A percentile compares a stretch with the other conserved stretches of the same genome.
Evolutionary conservation across 2,113 vertebrate genomes (phyloP).

Genomic region (Neodontobutis hainanensis): DNA sequence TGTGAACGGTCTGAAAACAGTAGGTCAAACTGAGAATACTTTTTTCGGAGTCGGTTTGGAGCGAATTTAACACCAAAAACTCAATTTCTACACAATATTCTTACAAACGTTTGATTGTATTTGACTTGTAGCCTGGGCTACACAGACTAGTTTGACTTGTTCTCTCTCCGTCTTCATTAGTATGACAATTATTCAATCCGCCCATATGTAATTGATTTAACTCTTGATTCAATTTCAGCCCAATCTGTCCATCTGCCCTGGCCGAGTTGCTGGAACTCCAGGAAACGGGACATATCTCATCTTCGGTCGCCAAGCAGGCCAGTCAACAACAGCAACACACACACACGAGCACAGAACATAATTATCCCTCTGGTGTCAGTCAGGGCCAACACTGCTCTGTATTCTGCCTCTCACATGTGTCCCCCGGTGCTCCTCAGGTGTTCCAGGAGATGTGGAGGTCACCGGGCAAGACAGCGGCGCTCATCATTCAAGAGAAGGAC

Average conservation of each 20-base stretch:
- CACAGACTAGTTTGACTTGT: not conserved
- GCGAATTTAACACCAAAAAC: constrained; percentile 7
- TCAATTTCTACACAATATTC: constrained; percentile 17
- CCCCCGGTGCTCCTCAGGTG: constrained; percentile 59
- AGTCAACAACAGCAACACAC: constrained; percentile 49
- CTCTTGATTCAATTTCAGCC: constrained; percentile 73
- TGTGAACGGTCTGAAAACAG: not conserved
- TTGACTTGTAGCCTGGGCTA: constrained; percentile 29
- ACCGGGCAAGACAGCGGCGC: constrained; percentile 78
- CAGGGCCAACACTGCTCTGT: not conserved
- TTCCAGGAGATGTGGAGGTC: constrained; percentile 86
- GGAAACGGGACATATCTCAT: constrained; percentile 84
- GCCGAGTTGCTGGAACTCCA: constrained; percentile 89
- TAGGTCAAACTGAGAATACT: not conserved
- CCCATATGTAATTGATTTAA: constrained; percentile 34
- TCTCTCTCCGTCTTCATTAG: constrained; percentile 11
- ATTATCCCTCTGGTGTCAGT: constrained; percentile 14
- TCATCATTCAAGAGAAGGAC: constrained; percentile 86
- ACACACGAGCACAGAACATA: not conserved
- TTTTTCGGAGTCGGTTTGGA: constrained; percentile 8
- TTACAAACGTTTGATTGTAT: constrained; percentile 29
- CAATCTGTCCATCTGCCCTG: constrained; percentile 79
- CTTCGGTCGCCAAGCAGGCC: constrained; percentile 87
- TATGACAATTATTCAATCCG: constrained; percentile 27
- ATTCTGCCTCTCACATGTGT: constrained; percentile 9